A percentile compares a stretch with the other conserved stretches of the same genome.
Evolutionary conservation across 2,113 vertebrate species (phyloP).

Genomic region (Catagonus wagneri): DNA sequence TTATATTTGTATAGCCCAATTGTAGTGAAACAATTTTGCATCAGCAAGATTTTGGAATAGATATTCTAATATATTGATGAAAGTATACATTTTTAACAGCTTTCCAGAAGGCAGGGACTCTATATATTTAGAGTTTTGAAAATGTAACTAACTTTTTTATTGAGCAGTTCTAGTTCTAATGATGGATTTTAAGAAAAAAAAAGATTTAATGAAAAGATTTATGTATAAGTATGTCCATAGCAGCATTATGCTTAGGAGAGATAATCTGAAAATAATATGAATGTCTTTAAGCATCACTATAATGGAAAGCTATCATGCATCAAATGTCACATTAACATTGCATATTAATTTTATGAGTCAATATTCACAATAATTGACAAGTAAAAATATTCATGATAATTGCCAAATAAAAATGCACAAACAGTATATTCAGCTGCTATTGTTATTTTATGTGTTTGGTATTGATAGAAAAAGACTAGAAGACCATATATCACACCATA

Average conservation of each 20-base stretch:
- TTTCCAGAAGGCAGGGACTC: background rate
- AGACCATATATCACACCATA: background rate
- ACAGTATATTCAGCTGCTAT: background rate
- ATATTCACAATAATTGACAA: conserved; percentile 17
- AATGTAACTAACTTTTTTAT: background rate
- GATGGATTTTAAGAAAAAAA: background rate
- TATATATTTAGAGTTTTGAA: background rate
- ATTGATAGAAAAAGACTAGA: background rate
- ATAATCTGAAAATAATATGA: conserved; percentile 38
- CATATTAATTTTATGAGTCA: conserved; percentile 50
- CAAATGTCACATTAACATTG: conserved; percentile 44
- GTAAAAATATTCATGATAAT: conserved; percentile 1
- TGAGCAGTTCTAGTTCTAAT: background rate
- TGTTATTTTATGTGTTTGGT: background rate
- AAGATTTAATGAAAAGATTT: background rate
- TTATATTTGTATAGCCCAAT: background rate
- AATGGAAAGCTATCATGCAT: conserved; percentile 38
- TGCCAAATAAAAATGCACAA: background rate
- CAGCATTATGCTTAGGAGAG: background rate
- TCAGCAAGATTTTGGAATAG: background rate
- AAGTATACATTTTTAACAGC: background rate
- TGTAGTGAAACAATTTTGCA: background rate
- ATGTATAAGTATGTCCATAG: background rate
- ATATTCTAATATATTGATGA: background rate
- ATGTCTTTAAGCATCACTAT: conserved; percentile 10